These are phyloP conservation scores for Rhinophrynus dorsalis DNA, from an alignment of 2,797 vertebrate genomes.

Conservation along the genomic window DNA sequence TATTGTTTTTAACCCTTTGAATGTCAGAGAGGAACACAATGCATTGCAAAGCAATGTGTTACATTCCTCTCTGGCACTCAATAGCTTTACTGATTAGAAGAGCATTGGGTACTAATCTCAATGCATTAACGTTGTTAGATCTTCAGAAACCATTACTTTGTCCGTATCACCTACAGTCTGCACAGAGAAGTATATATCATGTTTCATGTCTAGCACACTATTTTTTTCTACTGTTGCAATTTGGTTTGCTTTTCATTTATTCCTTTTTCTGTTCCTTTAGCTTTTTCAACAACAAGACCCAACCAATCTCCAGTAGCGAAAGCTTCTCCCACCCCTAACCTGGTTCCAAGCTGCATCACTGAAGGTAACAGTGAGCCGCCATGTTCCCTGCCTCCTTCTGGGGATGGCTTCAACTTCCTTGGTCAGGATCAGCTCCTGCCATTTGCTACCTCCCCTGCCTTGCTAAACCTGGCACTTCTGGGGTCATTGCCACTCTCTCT, in stretches of 20 bases:
- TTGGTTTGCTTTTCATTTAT: background rate
- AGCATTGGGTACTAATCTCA: too few species aligned
- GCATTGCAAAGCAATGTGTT: too few species aligned
- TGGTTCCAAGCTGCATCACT: conserved; percentile 60
- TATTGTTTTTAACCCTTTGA: too few species aligned
- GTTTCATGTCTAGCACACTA: too few species aligned
- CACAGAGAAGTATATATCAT: too few species aligned
- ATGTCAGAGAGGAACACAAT: too few species aligned
- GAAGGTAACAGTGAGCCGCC: conserved; percentile 51
- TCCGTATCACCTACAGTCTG: too few species aligned
- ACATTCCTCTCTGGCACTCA: too few species aligned
- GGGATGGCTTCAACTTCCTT: conserved; percentile 75
- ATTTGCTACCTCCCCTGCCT: conserved; percentile 74
- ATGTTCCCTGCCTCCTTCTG: conserved; percentile 57
- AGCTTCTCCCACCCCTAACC: conserved; percentile 61
- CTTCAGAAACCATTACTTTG: too few species aligned
- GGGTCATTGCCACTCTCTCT: conserved; percentile 62
- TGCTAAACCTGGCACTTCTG: conserved; percentile 59
- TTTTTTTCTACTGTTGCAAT: background rate
- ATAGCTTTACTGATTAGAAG: too few species aligned
- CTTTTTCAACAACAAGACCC: conserved; percentile 45
- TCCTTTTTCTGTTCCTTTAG: background rate
- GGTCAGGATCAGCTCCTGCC: conserved; percentile 81
- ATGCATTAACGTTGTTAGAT: too few species aligned
- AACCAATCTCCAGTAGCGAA: conserved; percentile 59